Evolutionary conservation across 2,888 invertebrate genomes (phyloP).

Genomic region (Schizaphis graminum): DNA sequence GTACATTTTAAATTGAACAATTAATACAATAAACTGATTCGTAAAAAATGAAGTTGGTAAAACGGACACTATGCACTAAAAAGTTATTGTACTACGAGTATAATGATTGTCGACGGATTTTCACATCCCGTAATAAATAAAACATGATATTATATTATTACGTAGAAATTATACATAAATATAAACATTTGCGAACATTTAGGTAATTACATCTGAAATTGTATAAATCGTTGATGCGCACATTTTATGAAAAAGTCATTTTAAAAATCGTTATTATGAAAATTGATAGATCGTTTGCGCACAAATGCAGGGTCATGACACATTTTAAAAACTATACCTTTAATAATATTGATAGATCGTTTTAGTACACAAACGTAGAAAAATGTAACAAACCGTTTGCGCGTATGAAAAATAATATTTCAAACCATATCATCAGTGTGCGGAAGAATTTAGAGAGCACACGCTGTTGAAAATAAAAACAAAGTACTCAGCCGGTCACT

Average conservation of each 20-base stretch:
- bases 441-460: background rate
- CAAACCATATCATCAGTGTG: background rate
- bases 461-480: background rate
- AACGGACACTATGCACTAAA: background rate
- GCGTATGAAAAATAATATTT: background rate
- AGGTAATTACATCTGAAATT: background rate
- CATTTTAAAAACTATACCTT: background rate
- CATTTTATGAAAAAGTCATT: no score
- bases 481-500: background rate
- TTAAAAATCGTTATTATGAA: no score
- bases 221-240: no score
- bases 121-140: background rate
- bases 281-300: no score
- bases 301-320: no score
- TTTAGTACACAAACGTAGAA: background rate
- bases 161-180: background rate
- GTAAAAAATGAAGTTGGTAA: background rate
- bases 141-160: background rate
- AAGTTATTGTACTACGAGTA: background rate
- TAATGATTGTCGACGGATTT: background rate
- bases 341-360: background rate
- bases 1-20: background rate
- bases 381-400: background rate
- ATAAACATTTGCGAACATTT: background rate
- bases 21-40: background rate